These are phyloP conservation scores for Callyntrura guangdongensis DNA, from an alignment of 2,888 invertebrate genomes.

Conservation along the genomic window DNA sequence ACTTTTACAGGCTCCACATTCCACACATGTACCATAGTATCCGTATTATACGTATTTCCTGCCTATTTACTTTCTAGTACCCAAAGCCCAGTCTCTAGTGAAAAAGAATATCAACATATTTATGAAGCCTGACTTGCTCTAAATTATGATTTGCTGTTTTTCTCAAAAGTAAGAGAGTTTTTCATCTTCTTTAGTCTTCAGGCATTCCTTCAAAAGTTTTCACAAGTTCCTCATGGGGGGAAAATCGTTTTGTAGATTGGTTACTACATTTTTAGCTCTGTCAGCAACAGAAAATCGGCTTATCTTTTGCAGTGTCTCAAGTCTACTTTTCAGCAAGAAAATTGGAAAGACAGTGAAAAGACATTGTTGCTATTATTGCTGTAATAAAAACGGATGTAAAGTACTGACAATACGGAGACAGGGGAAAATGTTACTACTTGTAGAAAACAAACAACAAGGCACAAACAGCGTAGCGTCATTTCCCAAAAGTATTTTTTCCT, in stretches of 20 bases:
- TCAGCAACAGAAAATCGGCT: conserved; percentile 25
- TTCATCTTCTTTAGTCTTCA: background rate
- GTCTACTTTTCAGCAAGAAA: conserved; percentile 2
- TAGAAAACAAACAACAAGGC: background rate
- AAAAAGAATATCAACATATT: conserved; percentile 12
- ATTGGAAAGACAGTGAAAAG: conserved; percentile 2
- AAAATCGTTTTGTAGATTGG: background rate
- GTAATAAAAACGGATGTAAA: background rate
- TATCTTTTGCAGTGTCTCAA: background rate
- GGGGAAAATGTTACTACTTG: background rate
- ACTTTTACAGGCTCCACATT: too few relatives aligned
- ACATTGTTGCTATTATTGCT: conserved; percentile 12
- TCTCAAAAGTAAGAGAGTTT: background rate
- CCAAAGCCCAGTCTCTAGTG: background rate
- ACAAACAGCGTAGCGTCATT: background rate
- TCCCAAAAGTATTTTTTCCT: background rate
- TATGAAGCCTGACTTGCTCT: conserved; percentile 20
- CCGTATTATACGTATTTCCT: background rate
- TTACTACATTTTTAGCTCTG: background rate
- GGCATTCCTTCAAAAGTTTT: background rate
- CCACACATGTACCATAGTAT: too few relatives aligned
- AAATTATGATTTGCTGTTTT: conserved; percentile 32
- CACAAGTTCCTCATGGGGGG: background rate
- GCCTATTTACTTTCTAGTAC: background rate
- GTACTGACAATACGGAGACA: background rate